These are phyloP conservation scores for Apodemus speciosus DNA, from an alignment of 2,113 vertebrate genomes.

Conservation along the genomic window DNA sequence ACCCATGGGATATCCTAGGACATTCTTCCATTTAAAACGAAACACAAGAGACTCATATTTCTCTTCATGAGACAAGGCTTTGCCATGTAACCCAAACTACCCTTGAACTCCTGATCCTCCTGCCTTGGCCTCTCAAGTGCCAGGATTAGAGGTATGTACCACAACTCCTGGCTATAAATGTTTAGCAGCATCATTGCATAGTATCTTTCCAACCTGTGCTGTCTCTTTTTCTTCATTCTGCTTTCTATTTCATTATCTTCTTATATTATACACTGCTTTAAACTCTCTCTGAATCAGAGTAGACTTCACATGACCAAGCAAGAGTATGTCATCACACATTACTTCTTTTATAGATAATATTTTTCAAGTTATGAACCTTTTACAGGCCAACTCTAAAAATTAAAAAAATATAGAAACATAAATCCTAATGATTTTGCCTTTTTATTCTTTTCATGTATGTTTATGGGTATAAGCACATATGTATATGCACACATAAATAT, in stretches of 20 bases:
- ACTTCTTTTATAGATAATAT: constrained; percentile 19
- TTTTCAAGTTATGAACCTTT: constrained; percentile 36
- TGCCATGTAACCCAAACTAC: background rate
- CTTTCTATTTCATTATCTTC: constrained; percentile 10
- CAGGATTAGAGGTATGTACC: background rate
- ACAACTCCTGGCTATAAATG: background rate
- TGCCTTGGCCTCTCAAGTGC: background rate
- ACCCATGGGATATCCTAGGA: constrained; percentile 5
- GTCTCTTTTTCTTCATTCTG: constrained; percentile 34
- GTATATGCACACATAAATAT: background rate
- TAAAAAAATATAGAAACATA: constrained; percentile 3
- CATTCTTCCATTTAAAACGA: background rate
- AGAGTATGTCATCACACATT: background rate
- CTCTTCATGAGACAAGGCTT: background rate
- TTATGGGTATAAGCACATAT: background rate
- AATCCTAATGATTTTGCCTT: constrained; percentile 11
- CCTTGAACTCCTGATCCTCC: background rate
- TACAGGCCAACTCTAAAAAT: background rate
- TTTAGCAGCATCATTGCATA: background rate
- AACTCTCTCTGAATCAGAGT: background rate
- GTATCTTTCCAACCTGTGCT: background rate
- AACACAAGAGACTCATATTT: background rate
- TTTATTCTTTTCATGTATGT: background rate
- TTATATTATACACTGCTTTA: background rate
- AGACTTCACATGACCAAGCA: constrained; percentile 31